Conservation (phyloP, 1,140 invertebrate genomes). For the Littorina saxatilis region DNA sequence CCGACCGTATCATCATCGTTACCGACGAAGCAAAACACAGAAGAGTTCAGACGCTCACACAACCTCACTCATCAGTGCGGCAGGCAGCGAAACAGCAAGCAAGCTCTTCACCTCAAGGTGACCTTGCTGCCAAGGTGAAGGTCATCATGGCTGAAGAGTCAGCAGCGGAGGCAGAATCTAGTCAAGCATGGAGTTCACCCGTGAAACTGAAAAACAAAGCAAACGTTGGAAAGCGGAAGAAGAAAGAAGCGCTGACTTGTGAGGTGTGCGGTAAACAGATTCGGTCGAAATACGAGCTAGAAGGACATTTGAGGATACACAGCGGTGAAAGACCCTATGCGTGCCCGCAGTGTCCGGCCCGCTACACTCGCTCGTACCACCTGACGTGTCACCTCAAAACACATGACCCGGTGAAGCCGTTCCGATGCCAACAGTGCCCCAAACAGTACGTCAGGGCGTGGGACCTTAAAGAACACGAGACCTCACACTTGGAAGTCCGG, state of each 20-base stretch:
- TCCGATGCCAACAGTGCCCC: conserved; percentile 77
- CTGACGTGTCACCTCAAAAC: neutral
- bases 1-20: no score
- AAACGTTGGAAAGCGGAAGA: no score
- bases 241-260: conserved; percentile 62
- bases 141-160: no score
- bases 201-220: no score
- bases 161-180: no score
- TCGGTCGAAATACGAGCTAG: conserved; percentile 81
- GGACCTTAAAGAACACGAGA: conserved; percentile 8
- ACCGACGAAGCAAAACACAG: no score
- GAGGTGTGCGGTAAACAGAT: conserved; percentile 82
- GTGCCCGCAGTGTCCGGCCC: conserved; percentile 89
- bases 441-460: conserved; percentile 75
- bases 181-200: no score
- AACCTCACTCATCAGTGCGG: no score
- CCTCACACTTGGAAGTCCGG: conserved; percentile 7
- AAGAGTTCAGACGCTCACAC: no score
- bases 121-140: no score
- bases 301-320: conserved; percentile 77
- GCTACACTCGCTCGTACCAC: conserved; percentile 81
- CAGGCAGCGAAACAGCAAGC: no score
- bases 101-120: no score
- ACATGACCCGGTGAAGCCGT: conserved; percentile 75
- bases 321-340: conserved; percentile 92